Conservation (phyloP, 2,888 invertebrate species). For the Torymus auratus region DNA sequence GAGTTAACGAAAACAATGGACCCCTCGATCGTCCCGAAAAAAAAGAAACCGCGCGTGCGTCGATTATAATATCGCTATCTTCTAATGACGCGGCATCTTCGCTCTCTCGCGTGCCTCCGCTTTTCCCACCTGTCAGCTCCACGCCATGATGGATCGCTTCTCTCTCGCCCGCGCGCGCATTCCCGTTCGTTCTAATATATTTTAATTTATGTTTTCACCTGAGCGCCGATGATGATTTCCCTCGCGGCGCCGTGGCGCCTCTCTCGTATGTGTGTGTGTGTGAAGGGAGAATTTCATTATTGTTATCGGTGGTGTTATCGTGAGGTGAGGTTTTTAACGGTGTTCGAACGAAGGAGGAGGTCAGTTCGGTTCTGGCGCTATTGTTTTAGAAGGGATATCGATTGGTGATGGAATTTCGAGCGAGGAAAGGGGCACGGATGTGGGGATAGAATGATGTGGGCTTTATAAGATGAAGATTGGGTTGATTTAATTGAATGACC, state of each 20-base stretch:
- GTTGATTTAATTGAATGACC: too few species aligned
- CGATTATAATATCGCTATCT: constrained; percentile 35
- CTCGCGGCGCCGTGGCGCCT: constrained; percentile 44
- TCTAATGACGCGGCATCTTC: constrained; percentile 66
- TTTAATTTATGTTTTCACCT: constrained; percentile 70
- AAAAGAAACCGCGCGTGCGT: constrained; percentile 5
- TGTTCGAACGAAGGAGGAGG: background rate
- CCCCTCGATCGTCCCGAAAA: background rate
- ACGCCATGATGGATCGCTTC: constrained; percentile 65
- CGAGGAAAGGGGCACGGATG: too few species aligned
- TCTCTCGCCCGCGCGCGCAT: constrained; percentile 17
- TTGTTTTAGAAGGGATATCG: too few species aligned
- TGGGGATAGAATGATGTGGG: too few species aligned
- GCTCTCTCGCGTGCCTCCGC: constrained; percentile 55
- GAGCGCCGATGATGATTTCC: constrained; percentile 60
- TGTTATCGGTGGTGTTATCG: constrained; percentile 22
- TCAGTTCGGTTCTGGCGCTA: too few species aligned
- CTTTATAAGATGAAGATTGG: too few species aligned
- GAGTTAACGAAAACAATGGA: constrained; percentile 27
- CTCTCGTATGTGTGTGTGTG: background rate
- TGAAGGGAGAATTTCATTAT: constrained; percentile 26
- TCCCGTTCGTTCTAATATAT: constrained; percentile 60
- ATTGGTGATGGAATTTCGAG: too few species aligned
- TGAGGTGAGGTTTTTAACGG: constrained; percentile 3
- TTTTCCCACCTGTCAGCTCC: constrained; percentile 59